Evolutionary conservation across 2,113 vertebrate species (phyloP), one percentile per base, ranked within the genome.

Genomic region (Takifugu flavidus): DNA sequence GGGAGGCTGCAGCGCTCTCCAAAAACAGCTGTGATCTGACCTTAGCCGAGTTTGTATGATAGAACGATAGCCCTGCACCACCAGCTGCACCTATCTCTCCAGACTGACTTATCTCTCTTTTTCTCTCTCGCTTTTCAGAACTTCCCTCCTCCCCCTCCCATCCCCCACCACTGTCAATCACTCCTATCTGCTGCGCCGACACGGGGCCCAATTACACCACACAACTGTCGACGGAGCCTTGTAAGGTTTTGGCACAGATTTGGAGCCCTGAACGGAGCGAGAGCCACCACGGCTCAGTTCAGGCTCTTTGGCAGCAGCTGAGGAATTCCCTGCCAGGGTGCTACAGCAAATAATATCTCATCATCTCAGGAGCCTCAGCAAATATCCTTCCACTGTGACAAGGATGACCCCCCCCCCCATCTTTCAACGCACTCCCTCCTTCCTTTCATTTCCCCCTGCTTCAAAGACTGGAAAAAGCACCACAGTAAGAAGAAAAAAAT

Each of bases 61-160:
- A 78, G 82, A 63, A 87, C 78, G 88, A 77, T 79, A 88, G 89
- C 54, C 82, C 85, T 57, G 20, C 91, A 89, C 91, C 82, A 93
- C 93, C 93, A 94, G 90, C 90, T 91, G 91, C 90, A 92, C 92
- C 92, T 77, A 91, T 91, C 87, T 91, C 92, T 89, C 92, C 89
- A 79, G 90, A 78, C 75, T 54, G 55, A 55, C 86, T 79, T 70
- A 26, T 82, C 80, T 56, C 58, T 80, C 82, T 28, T 77, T 72
- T 62, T 12, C 56, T n/a, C 50, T 44, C 68, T 76, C 80, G 28
- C 72, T 87, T 27, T 26, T 53, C 13, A 25, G 20, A 11, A 7
- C 25, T 85, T 80, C 47, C 3, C 56, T 53, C 28, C 59, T 77
- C 66, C 70, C 2, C 46, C 58, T 50, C 45, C 57, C 11, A 62